These are phyloP conservation scores for Trichacis sp. DNA, from an alignment of 2,888 invertebrate genomes.

Conservation along the genomic window DNA sequence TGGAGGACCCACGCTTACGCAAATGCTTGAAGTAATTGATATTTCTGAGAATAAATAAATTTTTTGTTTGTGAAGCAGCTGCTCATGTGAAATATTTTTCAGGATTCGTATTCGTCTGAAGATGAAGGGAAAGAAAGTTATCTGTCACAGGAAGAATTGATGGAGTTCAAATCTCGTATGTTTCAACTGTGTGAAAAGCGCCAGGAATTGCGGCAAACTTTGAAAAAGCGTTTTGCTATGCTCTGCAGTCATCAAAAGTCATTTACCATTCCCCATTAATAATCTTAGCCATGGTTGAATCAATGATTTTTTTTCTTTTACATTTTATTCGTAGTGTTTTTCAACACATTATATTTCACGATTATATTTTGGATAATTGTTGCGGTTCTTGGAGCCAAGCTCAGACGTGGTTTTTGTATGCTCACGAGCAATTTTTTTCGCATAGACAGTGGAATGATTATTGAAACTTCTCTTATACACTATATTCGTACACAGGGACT, in stretches of 20 bases:
- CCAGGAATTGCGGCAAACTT: conserved; percentile 83
- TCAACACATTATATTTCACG: neutral
- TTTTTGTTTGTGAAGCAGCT: no score
- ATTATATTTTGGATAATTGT: conserved; percentile 50
- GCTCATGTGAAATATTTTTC: no score
- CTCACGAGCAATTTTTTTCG: conserved; percentile 4
- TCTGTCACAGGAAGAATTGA: conserved; percentile 90
- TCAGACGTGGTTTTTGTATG: conserved; percentile 1
- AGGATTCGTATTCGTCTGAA: conserved; percentile 85
- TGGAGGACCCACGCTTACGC: conserved; percentile 77
- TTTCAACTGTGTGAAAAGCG: conserved; percentile 84
- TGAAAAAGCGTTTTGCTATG: conserved; percentile 86
- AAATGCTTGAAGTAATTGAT: conserved; percentile 87
- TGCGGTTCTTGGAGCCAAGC: conserved; percentile 32
- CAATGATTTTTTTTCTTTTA: conserved; percentile 46
- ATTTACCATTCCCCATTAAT: conserved; percentile 44
- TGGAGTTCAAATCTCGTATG: conserved; percentile 85
- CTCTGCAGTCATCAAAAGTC: conserved; percentile 73
- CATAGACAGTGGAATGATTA: neutral
- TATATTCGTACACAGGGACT: conserved; percentile 10
- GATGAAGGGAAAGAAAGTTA: conserved; percentile 78
- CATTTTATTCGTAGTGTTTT: conserved; percentile 39
- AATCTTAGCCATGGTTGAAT: conserved; percentile 41
- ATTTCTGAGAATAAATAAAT: no score
- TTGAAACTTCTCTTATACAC: conserved; percentile 5